Base-by-base conservation (phyloP, 1,140 invertebrate genomes). In the Marisa cornuarietis region DNA sequence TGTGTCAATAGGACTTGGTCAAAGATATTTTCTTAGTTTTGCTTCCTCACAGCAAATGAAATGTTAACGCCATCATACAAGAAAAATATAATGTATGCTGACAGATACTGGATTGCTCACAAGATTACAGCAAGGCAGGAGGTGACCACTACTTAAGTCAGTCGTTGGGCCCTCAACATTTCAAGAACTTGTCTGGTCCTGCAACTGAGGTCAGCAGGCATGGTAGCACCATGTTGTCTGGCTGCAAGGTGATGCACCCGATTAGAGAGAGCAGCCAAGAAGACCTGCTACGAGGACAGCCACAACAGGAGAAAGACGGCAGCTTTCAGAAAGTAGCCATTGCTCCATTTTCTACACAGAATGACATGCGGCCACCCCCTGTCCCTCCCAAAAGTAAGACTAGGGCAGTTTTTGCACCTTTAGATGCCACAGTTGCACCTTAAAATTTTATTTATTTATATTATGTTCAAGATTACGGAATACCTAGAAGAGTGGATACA, bases 191-290 rank as follows among this genome's bases (percentile, higher is more conserved):
- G 54, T 14, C 54, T 58, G 54, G 54, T 18, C 8, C 82, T n/a
- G 80, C 76, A 66, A 78, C 78, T 22, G 82, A 85, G 24, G 66
- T 79, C 16, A 79, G 74, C 49, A 76, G 76, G 62, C 80, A 82
- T 31, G 49, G 54, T 8, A 58, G 26, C 69, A 71, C 22, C 69
- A 71, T 71, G 54, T 18, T 58, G 54, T 58, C 54, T 20, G 71
- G 71, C 31, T 75, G 74, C 42, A 69, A 82, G 76, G 73, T 81
- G 31, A 81, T 83, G 83, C 83, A 83, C 26, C 83, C 83, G 62
- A 83, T 83, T 76, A 83, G 82, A 75, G 83, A 83, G 75, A 81
- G 83, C 72, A 83, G 83, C 62, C 80, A 81, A 61, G 83, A 83
- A 66, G 83, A 83, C 80, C 78, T 79, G n/a, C 65, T 83, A 26